Conservation (phyloP, 2,888 invertebrate species). For the Hecatera dysodea region DNA sequence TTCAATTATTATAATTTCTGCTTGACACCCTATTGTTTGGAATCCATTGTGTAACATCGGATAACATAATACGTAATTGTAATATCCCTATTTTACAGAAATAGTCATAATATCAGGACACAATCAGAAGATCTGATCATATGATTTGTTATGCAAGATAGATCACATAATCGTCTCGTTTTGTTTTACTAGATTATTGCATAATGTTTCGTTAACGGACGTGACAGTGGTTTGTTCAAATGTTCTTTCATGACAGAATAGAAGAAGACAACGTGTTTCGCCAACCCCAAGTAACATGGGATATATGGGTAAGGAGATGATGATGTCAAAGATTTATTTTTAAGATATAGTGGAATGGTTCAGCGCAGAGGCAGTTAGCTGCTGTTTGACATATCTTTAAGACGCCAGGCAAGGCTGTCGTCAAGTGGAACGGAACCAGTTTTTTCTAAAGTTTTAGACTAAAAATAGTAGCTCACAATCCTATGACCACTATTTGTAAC, state of each 20-base stretch:
- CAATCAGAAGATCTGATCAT: background rate
- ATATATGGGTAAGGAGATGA: too few species aligned
- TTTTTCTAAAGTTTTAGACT: background rate
- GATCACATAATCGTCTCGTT: background rate
- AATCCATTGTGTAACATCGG: conserved; percentile 20
- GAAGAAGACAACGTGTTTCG: too few species aligned
- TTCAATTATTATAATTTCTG: conserved; percentile 24
- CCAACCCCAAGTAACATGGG: too few species aligned
- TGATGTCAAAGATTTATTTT: too few species aligned
- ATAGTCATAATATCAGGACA: conserved; percentile 2
- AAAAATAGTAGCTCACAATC: background rate
- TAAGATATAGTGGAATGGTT: background rate
- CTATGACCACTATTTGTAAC: background rate
- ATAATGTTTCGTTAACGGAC: background rate
- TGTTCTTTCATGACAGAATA: too few species aligned
- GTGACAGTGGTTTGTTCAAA: background rate
- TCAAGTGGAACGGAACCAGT: background rate
- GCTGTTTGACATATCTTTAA: background rate
- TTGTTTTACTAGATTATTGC: background rate
- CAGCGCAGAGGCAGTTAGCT: background rate
- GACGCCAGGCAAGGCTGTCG: background rate
- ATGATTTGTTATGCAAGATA: conserved; percentile 4
- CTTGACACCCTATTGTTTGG: conserved; percentile 32
- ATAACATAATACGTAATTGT: background rate
- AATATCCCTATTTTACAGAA: background rate